phyloP scores from a whole-genome alignment of 2,797 vertebrate species.

The Mallotus villosus region DNA sequence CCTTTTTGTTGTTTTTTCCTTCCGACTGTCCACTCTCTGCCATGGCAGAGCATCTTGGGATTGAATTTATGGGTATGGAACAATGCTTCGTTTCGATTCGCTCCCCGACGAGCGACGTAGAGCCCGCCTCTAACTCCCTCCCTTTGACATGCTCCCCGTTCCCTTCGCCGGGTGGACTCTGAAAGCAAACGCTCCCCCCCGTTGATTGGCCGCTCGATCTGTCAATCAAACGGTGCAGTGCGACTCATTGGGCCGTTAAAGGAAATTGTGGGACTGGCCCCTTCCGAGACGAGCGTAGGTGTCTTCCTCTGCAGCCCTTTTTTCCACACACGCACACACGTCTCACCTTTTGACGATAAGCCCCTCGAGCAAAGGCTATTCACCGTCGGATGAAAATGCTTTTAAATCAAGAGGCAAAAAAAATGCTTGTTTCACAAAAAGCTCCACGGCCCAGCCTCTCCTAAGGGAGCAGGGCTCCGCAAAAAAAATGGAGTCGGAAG shows the following conservation, averaged over 20 bases:
- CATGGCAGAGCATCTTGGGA: constrained; percentile 98
- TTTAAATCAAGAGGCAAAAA: no score
- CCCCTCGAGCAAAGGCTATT: no score
- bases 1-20: constrained; percentile 57
- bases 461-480: background rate
- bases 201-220: constrained; percentile 73
- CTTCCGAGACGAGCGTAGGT: constrained; percentile 70
- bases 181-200: constrained; percentile 65
- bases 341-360: background rate
- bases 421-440: background rate
- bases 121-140: constrained; percentile 68
- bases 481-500: background rate
- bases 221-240: constrained; percentile 45
- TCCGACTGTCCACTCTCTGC: constrained; percentile 82
- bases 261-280: constrained; percentile 44
- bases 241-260: constrained; percentile 46
- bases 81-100: constrained; percentile 82
- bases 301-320: constrained; percentile 61
- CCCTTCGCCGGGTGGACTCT: constrained; percentile 75
- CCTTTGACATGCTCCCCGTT: constrained; percentile 66
- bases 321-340: background rate
- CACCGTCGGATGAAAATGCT: no score
- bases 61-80: constrained; percentile 99
- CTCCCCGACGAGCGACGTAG: constrained; percentile 69
- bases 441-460: background rate